Percentiles rank a stretch among this genome's conserved stretches.
These are phyloP conservation scores for Heliothis virescens DNA, from an alignment of 1,140 invertebrate species.

Conservation along the genomic window DNA sequence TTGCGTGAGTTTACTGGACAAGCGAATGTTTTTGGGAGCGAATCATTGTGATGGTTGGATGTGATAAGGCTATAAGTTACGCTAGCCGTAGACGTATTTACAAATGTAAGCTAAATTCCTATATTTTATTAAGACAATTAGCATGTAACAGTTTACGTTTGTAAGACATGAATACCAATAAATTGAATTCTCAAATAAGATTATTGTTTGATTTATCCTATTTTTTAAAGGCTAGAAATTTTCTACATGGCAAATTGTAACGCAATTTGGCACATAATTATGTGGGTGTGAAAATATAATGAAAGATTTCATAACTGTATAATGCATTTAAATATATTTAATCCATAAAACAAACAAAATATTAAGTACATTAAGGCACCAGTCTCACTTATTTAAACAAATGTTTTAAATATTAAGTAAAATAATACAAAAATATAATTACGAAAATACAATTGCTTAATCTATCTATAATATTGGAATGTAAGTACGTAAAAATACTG, in stretches of 20 bases:
- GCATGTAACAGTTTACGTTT: slow-evolving; percentile 68
- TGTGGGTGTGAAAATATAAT: no score
- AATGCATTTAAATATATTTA: background rate
- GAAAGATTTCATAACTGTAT: background rate
- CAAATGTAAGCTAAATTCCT: slow-evolving; percentile 76
- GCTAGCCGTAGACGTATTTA: slow-evolving; percentile 53
- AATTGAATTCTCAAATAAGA: slow-evolving; percentile 58
- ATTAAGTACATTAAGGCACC: slow-evolving; percentile 24
- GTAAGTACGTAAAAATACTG: slow-evolving; percentile 24
- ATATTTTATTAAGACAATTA: slow-evolving; percentile 78
- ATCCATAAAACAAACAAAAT: slow-evolving; percentile 18
- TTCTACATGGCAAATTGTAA: no score
- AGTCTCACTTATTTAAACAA: background rate
- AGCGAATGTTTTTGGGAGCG: slow-evolving; percentile 28
- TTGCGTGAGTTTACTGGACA: slow-evolving; percentile 3
- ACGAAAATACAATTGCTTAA: background rate
- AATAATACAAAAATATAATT: background rate
- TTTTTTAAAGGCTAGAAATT: no score
- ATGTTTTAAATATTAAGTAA: background rate
- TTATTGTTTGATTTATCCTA: slow-evolving; percentile 53
- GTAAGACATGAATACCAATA: slow-evolving; percentile 75
- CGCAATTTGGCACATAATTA: no score
- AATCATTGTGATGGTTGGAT: slow-evolving; percentile 76
- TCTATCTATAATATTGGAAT: slow-evolving; percentile 4
- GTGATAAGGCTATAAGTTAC: slow-evolving; percentile 67